These are phyloP conservation scores for Drosophila peninsularis DNA, from an alignment of 2,888 invertebrate genomes.

Conservation along the genomic window DNA sequence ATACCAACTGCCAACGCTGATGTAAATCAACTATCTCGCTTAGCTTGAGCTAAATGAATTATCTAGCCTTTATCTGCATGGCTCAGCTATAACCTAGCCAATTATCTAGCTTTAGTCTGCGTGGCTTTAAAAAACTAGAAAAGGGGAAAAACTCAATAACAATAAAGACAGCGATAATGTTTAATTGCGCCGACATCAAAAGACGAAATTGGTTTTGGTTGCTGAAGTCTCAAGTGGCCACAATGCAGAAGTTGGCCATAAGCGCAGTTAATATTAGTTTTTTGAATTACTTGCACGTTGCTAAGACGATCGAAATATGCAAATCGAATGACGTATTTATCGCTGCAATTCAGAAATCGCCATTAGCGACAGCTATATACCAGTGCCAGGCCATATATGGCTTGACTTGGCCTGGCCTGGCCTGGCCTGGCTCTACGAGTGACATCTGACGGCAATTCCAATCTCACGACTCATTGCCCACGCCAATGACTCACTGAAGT, in stretches of 20 bases:
- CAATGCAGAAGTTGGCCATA: slow-evolving; percentile 32
- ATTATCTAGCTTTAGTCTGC: not conserved
- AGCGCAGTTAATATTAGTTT: slow-evolving; percentile 19
- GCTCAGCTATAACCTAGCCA: not conserved
- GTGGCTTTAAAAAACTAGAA: not conserved
- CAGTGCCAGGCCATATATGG: slow-evolving; percentile 54
- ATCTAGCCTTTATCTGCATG: not conserved
- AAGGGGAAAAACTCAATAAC: not conserved
- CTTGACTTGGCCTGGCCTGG: not conserved
- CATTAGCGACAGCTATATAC: slow-evolving; percentile 14
- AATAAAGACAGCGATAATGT: not conserved
- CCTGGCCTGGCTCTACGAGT: not conserved
- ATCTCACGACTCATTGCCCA: slow-evolving; percentile 42
- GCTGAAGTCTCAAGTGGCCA: slow-evolving; percentile 30
- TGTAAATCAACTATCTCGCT: too few relatives aligned
- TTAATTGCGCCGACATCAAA: slow-evolving; percentile 13
- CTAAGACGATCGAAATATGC: slow-evolving; percentile 31
- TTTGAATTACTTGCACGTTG: slow-evolving; percentile 51
- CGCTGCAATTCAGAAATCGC: slow-evolving; percentile 13
- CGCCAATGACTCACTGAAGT: slow-evolving; percentile 40
- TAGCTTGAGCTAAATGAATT: too few relatives aligned
- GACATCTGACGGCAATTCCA: slow-evolving; percentile 60
- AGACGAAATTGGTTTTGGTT: slow-evolving; percentile 9
- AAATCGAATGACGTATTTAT: slow-evolving; percentile 52
- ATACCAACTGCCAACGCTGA: too few relatives aligned